Conservation (phyloP, 2,797 vertebrate genomes). For the Xenopus petersii region DNA sequence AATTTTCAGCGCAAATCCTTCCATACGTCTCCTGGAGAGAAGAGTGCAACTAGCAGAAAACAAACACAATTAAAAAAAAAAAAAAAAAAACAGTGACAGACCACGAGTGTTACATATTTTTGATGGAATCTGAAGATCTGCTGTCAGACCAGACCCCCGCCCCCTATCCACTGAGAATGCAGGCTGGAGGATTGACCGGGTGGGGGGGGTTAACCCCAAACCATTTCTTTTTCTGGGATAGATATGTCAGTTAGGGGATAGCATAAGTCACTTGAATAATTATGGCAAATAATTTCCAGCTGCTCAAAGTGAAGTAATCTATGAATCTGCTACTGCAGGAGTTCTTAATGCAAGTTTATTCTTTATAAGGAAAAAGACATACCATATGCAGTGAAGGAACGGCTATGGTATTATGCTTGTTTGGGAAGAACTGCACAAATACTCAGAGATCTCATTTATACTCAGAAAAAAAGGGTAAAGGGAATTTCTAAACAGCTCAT, state of each 20-base stretch:
- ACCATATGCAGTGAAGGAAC: neutral
- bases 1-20: conserved; percentile 27
- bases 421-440: too few relatives aligned
- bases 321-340: neutral
- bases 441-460: too few relatives aligned
- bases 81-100: neutral
- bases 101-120: neutral
- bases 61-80: neutral
- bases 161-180: neutral
- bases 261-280: neutral
- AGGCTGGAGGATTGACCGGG: too few relatives aligned
- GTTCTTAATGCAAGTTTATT: neutral
- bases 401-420: neutral
- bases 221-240: too few relatives aligned
- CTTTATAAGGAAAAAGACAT: neutral
- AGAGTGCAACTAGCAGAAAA: conserved; percentile 23
- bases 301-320: neutral
- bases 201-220: too few relatives aligned
- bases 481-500: too few relatives aligned
- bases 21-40: conserved; percentile 6
- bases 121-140: neutral
- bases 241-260: too few relatives aligned
- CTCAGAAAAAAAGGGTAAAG: too few relatives aligned
- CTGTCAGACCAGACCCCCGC: neutral
- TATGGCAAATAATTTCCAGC: neutral